Conservation (phyloP, 1,140 invertebrate species). For the Pseudachorutes palmiensis region DNA sequence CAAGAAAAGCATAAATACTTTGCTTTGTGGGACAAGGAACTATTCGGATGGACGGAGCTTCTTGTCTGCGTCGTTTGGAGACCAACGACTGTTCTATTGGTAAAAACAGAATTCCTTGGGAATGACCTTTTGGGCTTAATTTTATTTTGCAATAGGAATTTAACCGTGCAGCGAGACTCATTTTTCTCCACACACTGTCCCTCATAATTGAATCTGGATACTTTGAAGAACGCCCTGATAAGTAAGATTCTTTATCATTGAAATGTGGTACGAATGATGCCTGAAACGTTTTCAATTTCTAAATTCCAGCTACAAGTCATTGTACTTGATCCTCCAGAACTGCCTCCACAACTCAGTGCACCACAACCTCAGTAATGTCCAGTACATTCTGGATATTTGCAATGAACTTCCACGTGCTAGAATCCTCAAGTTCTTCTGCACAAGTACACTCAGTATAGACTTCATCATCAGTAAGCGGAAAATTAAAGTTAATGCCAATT, state of each 20-base stretch:
- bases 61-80: neutral
- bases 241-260: neutral
- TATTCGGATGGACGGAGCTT: neutral
- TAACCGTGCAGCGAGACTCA: neutral
- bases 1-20: neutral
- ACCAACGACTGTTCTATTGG: neutral
- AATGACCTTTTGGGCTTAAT: neutral
- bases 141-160: neutral
- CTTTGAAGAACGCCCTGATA: neutral
- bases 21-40: neutral
- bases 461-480: too few species aligned
- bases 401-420: neutral
- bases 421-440: neutral
- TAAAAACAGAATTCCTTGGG: neutral
- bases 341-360: neutral
- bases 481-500: too few species aligned
- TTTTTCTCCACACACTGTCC: neutral
- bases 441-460: too few species aligned
- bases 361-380: neutral
- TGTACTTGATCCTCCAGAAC: neutral
- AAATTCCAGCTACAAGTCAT: neutral
- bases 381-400: neutral
- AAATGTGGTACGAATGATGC: neutral
- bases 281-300: neutral
- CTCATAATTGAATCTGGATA: neutral